phyloP scores from a whole-genome alignment of 64 coral and sea anemone genomes.

The Montipora foliosa region DNA sequence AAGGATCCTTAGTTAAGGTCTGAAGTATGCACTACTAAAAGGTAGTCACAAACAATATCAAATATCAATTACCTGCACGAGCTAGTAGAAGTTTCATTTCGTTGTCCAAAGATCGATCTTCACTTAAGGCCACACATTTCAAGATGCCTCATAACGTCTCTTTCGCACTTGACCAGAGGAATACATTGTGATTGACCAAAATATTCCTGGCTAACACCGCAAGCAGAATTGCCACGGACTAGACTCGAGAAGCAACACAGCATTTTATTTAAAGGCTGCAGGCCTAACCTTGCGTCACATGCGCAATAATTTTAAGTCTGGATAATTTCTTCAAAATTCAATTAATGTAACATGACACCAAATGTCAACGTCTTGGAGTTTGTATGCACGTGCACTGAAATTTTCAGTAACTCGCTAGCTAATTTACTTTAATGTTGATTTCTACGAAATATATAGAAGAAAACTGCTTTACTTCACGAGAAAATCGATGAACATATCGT shows the following conservation, averaged over 20 bases:
- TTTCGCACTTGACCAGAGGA: neutral
- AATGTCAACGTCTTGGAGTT: too few relatives aligned
- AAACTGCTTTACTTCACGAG: too few relatives aligned
- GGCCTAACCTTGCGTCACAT: neutral
- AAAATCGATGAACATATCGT: too few relatives aligned
- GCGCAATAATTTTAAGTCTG: neutral
- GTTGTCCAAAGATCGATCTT: neutral
- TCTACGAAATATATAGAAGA: neutral
- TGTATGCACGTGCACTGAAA: too few relatives aligned
- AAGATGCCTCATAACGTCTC: neutral
- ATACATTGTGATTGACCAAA: neutral
- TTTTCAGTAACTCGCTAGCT: too few relatives aligned
- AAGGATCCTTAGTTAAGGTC: too few relatives aligned
- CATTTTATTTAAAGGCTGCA: neutral
- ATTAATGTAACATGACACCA: neutral
- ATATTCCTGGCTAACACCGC: neutral
- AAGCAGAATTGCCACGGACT: too few relatives aligned
- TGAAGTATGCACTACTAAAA: neutral
- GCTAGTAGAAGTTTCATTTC: neutral
- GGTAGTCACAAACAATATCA: too few relatives aligned
- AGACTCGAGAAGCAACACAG: neutral
- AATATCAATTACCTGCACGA: too few relatives aligned
- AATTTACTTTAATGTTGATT: neutral
- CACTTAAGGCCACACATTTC: conserved; percentile 2
- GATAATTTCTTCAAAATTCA: neutral